phyloP scores from a whole-genome alignment of 2,797 vertebrate genomes.

The Forpus xanthops region DNA sequence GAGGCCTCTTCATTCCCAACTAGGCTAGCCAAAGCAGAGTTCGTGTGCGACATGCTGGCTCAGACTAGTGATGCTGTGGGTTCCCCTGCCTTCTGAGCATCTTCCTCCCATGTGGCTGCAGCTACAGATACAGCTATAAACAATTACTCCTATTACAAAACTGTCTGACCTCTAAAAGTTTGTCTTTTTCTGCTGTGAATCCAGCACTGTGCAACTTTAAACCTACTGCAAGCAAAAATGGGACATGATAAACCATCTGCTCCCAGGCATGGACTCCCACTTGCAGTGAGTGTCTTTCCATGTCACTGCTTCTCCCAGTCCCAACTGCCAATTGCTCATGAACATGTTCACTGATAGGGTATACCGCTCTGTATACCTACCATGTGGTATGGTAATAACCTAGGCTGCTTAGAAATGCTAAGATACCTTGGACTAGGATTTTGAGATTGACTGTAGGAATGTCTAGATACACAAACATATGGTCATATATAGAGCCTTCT shows the following conservation, averaged over 20 bases:
- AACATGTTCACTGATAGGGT: background rate
- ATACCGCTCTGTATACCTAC: background rate
- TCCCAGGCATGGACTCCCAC: background rate
- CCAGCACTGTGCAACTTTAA: background rate
- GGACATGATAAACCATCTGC: background rate
- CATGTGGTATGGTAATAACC: fast-evolving
- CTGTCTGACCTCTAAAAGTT: background rate
- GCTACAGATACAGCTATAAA: background rate
- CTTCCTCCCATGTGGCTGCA: background rate
- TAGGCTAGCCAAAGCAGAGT: background rate
- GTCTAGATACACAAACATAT: background rate
- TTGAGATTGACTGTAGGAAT: background rate
- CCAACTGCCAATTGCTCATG: background rate
- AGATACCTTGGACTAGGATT: background rate
- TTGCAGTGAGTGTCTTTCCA: background rate
- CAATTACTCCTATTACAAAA: fast-evolving
- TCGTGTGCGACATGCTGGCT: background rate
- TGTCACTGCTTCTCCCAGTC: background rate
- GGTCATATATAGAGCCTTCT: background rate
- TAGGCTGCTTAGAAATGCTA: background rate
- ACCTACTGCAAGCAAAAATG: background rate
- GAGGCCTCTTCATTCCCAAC: background rate
- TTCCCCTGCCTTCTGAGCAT: background rate
- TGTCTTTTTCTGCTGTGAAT: background rate
- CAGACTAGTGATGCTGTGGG: background rate